Evolutionary conservation across 2,888 invertebrate species (phyloP).

Genomic region (Leucophora obtusa): DNA sequence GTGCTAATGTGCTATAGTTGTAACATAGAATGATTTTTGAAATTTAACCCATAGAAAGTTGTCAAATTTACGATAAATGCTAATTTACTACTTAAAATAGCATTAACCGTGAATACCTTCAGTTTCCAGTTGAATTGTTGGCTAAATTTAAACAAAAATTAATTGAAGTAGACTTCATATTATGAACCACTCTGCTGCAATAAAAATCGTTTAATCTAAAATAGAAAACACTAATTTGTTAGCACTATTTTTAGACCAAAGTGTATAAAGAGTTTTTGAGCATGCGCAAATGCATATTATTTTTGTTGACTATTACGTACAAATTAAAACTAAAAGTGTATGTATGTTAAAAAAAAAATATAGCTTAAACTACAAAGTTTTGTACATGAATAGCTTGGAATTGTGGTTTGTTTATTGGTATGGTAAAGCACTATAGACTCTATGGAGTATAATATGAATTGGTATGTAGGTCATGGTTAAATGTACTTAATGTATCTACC

Average conservation of each 20-base stretch:
- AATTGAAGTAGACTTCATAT: too few relatives aligned
- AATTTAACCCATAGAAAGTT: too few relatives aligned
- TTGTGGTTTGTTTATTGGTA: neutral
- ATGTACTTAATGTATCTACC: slow-evolving; percentile 53
- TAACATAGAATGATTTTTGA: too few relatives aligned
- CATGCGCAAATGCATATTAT: neutral
- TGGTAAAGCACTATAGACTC: neutral
- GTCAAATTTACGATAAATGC: too few relatives aligned
- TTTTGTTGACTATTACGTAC: neutral
- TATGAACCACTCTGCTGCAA: too few relatives aligned
- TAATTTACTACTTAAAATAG: too few relatives aligned
- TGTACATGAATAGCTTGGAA: neutral
- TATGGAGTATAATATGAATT: neutral
- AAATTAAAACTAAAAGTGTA: neutral
- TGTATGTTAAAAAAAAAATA: too few relatives aligned
- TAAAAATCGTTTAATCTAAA: neutral
- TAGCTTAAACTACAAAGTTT: neutral
- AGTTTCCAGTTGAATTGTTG: too few relatives aligned
- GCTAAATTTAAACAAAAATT: too few relatives aligned
- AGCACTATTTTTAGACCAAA: neutral
- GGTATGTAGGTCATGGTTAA: slow-evolving; percentile 64
- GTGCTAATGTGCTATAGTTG: too few relatives aligned
- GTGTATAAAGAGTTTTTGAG: neutral
- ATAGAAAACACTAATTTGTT: neutral
- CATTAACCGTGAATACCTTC: too few relatives aligned